Percentiles rank a stretch among this genome's conserved stretches.
Evolutionary conservation across 2,113 vertebrate genomes (phyloP).

Genomic region (Nothobranchius kuhntae): DNA sequence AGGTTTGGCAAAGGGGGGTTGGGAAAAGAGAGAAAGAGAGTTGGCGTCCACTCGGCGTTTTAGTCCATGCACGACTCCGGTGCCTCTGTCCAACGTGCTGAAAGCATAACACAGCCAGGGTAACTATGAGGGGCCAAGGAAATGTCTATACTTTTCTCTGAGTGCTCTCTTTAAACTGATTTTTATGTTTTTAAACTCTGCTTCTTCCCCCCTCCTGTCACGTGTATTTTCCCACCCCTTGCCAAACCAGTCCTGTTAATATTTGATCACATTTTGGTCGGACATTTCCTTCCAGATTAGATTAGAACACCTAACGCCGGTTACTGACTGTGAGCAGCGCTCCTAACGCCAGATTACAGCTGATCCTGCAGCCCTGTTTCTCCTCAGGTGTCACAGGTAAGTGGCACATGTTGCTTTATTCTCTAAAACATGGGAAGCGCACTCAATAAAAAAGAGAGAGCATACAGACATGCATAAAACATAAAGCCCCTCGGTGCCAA

Average conservation of each 20-base stretch:
- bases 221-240: slow-evolving; percentile 82
- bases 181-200: slow-evolving; percentile 62
- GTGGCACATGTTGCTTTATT: slow-evolving; percentile 79
- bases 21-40: slow-evolving; percentile 75
- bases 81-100: slow-evolving; percentile 95
- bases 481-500: slow-evolving; percentile 57
- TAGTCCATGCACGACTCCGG: slow-evolving; percentile 81
- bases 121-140: slow-evolving; percentile 72
- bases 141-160: slow-evolving; percentile 82
- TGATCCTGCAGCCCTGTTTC: neutral
- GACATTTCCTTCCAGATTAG: slow-evolving; percentile 81
- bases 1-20: slow-evolving; percentile 78
- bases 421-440: slow-evolving; percentile 37
- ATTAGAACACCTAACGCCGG: slow-evolving; percentile 70
- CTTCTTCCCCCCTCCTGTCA: slow-evolving; percentile 83
- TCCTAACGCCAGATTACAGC: slow-evolving; percentile 16
- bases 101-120: slow-evolving; percentile 81
- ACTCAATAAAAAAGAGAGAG: slow-evolving; percentile 31
- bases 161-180: slow-evolving; percentile 85
- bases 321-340: slow-evolving; percentile 32
- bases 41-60: slow-evolving; percentile 79
- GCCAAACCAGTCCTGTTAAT: slow-evolving; percentile 87
- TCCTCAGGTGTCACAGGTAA: slow-evolving; percentile 63
- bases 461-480: slow-evolving; percentile 66
- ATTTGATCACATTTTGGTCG: slow-evolving; percentile 89